phyloP scores from a whole-genome alignment of 2,797 vertebrate species.

The Philypnodon macrostomus region DNA sequence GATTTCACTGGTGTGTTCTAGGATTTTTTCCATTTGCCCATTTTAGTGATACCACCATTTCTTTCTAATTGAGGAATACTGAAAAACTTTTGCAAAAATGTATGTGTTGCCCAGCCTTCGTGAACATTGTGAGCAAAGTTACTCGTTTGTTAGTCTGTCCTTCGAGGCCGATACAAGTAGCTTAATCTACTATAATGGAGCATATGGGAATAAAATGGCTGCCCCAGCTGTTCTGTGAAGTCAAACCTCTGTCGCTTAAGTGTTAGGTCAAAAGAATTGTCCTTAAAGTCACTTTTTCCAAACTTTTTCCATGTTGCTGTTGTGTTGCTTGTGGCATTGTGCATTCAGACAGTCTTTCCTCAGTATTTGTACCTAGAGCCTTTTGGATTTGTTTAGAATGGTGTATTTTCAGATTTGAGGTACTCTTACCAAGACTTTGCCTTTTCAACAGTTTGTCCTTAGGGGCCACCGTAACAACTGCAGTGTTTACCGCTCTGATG shows the following conservation, averaged over 20 bases:
- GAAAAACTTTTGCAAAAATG: too few relatives aligned
- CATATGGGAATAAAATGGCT: slow-evolving; percentile 1
- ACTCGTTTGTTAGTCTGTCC: too few relatives aligned
- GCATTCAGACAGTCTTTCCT: background rate
- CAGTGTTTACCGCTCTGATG: slow-evolving; percentile 5
- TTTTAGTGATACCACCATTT: too few relatives aligned
- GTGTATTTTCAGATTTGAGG: background rate
- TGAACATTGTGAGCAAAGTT: too few relatives aligned
- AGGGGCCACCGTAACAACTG: slow-evolving; percentile 3
- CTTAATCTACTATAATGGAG: slow-evolving; percentile 3
- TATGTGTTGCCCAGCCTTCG: too few relatives aligned
- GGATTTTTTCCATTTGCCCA: too few relatives aligned
- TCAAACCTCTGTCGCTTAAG: background rate
- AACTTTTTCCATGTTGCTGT: too few relatives aligned
- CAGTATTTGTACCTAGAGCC: slow-evolving; percentile 7
- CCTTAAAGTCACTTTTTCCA: background rate
- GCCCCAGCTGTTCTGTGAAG: background rate
- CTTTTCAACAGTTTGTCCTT: slow-evolving; percentile 2
- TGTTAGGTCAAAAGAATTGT: slow-evolving; percentile 4
- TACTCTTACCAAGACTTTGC: slow-evolving; percentile 2
- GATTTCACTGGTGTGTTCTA: too few relatives aligned
- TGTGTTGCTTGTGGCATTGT: background rate
- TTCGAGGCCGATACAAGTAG: background rate
- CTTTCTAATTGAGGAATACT: too few relatives aligned
- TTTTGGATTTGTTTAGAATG: slow-evolving; percentile 8